Conservation (phyloP, 2,888 invertebrate species). For the Athripsodes cinereus region DNA sequence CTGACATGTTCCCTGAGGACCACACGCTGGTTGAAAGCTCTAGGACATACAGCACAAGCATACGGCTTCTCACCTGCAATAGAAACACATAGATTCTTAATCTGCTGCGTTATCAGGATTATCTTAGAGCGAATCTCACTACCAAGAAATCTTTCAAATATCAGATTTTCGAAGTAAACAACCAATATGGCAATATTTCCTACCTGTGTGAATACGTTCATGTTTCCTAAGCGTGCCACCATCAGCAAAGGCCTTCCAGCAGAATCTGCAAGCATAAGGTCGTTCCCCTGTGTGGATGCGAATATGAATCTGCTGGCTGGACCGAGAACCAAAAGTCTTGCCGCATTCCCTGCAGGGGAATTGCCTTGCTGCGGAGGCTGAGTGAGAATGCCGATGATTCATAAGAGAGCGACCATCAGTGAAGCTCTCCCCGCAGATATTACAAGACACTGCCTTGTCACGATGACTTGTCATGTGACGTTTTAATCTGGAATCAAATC, state of each 20-base stretch:
- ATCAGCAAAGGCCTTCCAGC: slow-evolving; percentile 86
- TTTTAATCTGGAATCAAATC: slow-evolving; percentile 37
- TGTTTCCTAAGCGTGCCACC: slow-evolving; percentile 81
- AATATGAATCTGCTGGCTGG: slow-evolving; percentile 81
- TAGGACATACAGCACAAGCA: slow-evolving; percentile 79
- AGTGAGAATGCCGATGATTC: slow-evolving; percentile 63
- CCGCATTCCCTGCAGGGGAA: slow-evolving; percentile 81
- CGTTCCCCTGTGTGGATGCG: slow-evolving; percentile 81
- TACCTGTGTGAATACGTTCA: slow-evolving; percentile 76
- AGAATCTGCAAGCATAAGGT: slow-evolving; percentile 78
- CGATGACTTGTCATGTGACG: slow-evolving; percentile 67
- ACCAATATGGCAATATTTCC: too few species aligned
- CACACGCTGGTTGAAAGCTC: slow-evolving; percentile 82
- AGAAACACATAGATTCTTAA: too few species aligned
- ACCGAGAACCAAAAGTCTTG: slow-evolving; percentile 79
- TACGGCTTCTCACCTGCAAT: slow-evolving; percentile 70
- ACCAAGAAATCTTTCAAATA: too few species aligned
- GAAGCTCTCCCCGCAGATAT: slow-evolving; percentile 64
- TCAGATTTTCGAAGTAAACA: too few species aligned
- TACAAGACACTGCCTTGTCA: slow-evolving; percentile 63
- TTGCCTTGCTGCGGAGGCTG: slow-evolving; percentile 50
- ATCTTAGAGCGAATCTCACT: too few species aligned
- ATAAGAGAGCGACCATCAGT: slow-evolving; percentile 63
- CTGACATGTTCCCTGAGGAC: slow-evolving; percentile 79
- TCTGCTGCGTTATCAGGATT: too few species aligned